phyloP scores from a whole-genome alignment of 2,888 invertebrate species.

The Lapara coniferarum region DNA sequence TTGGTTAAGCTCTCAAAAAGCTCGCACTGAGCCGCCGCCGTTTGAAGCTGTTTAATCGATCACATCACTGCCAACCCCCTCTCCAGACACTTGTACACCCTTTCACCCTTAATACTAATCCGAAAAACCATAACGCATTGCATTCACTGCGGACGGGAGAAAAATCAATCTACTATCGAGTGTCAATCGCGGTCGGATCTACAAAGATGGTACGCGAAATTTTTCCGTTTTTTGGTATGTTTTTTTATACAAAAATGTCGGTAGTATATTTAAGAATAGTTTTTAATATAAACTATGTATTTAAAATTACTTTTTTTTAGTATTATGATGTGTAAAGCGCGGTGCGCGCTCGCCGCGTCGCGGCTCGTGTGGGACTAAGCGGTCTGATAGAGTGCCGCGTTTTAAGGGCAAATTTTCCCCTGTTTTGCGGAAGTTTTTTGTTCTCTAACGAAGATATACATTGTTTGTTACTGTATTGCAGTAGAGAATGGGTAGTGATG shows the following conservation, averaged over 20 bases:
- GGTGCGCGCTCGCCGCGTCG: conserved; percentile 69
- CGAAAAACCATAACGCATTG: conserved; percentile 51
- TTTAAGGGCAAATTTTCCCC: conserved; percentile 45
- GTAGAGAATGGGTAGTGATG: background rate
- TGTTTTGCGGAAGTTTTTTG: conserved; percentile 43
- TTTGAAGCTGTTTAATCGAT: conserved; percentile 13
- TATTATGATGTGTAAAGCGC: conserved; percentile 39
- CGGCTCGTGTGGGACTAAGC: conserved; percentile 67
- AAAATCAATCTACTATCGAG: conserved; percentile 27
- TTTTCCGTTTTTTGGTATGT: background rate
- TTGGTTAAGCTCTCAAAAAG: background rate
- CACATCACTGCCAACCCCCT: conserved; percentile 1
- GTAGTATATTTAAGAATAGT: background rate
- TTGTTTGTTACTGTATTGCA: too few relatives aligned
- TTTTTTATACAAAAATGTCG: background rate
- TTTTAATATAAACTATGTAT: background rate
- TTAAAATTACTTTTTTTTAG: conserved; percentile 23
- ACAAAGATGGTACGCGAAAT: background rate
- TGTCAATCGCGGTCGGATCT: conserved; percentile 9
- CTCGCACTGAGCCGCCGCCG: background rate
- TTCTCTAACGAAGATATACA: background rate
- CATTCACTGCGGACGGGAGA: conserved; percentile 22
- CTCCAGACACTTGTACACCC: conserved; percentile 24
- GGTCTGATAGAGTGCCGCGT: conserved; percentile 41
- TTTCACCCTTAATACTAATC: conserved; percentile 36